Conservation (phyloP, 2,888 invertebrate species). For the Epiblema foenella region DNA sequence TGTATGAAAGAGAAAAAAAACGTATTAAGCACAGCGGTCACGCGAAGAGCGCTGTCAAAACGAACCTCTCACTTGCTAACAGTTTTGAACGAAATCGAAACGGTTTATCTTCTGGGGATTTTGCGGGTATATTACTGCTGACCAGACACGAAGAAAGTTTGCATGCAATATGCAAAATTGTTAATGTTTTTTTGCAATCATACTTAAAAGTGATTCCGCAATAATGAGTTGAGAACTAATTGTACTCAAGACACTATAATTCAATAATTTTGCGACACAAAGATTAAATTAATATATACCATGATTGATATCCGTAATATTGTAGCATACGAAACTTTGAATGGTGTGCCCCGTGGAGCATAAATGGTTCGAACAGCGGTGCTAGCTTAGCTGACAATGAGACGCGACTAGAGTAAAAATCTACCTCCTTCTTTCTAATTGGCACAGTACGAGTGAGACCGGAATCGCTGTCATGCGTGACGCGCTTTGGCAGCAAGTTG, state of each 20-base stretch:
- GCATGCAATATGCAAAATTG: slow-evolving; percentile 28
- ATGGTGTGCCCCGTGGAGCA: background rate
- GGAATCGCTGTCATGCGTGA: too few relatives aligned
- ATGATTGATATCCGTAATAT: background rate
- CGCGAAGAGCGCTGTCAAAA: slow-evolving; percentile 72
- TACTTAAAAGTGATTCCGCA: slow-evolving; percentile 2
- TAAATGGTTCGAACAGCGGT: slow-evolving; percentile 9
- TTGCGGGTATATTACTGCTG: slow-evolving; percentile 15
- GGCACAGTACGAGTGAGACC: too few relatives aligned
- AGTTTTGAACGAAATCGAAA: slow-evolving; percentile 35
- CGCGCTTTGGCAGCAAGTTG: too few relatives aligned
- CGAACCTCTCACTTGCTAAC: slow-evolving; percentile 55
- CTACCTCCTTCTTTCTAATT: too few relatives aligned
- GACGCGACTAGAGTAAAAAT: too few relatives aligned
- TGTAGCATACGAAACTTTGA: background rate
- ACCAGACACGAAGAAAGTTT: slow-evolving; percentile 20
- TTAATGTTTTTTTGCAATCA: slow-evolving; percentile 5
- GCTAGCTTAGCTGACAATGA: too few relatives aligned
- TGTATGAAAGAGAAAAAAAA: slow-evolving; percentile 61
- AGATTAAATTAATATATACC: too few relatives aligned
- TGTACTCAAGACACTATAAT: background rate
- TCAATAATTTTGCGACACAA: too few relatives aligned
- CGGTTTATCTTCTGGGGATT: slow-evolving; percentile 24
- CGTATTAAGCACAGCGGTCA: slow-evolving; percentile 66
- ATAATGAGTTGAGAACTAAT: slow-evolving; percentile 1